Evolutionary conservation across 1,140 invertebrate genomes (phyloP).

Genomic region (Galleria mellonella): DNA sequence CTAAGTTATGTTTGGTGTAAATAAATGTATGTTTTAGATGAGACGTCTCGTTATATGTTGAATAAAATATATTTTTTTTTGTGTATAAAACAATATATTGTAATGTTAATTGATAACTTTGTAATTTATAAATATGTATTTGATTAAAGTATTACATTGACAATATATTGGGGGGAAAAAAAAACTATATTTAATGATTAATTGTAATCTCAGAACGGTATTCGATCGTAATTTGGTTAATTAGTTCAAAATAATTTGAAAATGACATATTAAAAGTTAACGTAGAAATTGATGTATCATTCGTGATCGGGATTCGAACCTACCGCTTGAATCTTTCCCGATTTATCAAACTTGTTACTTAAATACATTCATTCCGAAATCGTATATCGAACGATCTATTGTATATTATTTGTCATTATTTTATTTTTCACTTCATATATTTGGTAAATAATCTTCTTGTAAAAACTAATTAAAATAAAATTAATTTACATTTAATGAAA

Average conservation of each 20-base stretch:
- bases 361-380: no score
- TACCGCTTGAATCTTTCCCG: background rate
- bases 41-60: slow-evolving; percentile 18
- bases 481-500: no score
- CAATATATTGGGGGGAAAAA: slow-evolving; percentile 9
- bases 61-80: slow-evolving; percentile 1
- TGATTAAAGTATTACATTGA: slow-evolving; percentile 12
- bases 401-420: no score
- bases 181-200: no score
- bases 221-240: no score
- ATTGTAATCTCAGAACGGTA: no score
- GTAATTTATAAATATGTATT: slow-evolving; percentile 4
- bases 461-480: no score
- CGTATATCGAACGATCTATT: no score
- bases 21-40: slow-evolving; percentile 8
- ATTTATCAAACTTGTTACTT: no score
- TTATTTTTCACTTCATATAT: no score
- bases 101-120: background rate
- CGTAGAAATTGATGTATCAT: background rate
- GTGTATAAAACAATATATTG: slow-evolving; percentile 1
- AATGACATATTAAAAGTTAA: background rate
- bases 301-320: background rate
- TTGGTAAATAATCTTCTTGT: no score
- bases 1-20: slow-evolving; percentile 15
- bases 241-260: no score